Evolutionary conservation across 1,140 invertebrate genomes (phyloP).

Genomic region (Micrasema longulum): DNA sequence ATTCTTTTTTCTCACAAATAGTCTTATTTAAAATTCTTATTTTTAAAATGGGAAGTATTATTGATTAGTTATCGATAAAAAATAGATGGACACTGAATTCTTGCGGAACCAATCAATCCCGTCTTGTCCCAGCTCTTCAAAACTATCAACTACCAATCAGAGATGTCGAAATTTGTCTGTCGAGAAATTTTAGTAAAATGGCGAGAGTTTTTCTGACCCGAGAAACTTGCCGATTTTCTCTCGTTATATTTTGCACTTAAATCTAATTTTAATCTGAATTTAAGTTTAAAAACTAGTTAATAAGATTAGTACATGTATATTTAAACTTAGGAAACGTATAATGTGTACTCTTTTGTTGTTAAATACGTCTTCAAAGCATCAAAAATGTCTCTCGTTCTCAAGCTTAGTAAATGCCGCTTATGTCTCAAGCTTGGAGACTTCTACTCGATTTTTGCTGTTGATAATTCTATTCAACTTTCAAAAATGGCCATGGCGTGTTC

Average conservation of each 20-base stretch:
- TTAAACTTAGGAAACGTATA: slow-evolving; percentile 16
- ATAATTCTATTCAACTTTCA: slow-evolving; percentile 67
- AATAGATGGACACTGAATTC: too few relatives aligned
- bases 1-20: too few relatives aligned
- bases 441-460: slow-evolving; percentile 66
- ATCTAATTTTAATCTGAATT: slow-evolving; percentile 8
- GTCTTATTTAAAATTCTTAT: too few relatives aligned
- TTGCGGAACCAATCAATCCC: too few relatives aligned
- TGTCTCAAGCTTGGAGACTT: slow-evolving; percentile 68
- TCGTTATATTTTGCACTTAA: slow-evolving; percentile 16
- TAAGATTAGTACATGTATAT: not conserved
- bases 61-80: too few relatives aligned
- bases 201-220: slow-evolving; percentile 14
- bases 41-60: too few relatives aligned
- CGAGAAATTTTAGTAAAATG: slow-evolving; percentile 24
- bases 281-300: slow-evolving; percentile 10
- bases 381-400: slow-evolving; percentile 48
- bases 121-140: not conserved
- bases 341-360: slow-evolving; percentile 32
- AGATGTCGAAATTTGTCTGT: slow-evolving; percentile 8
- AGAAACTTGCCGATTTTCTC: slow-evolving; percentile 16
- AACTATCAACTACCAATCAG: not conserved
- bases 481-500: slow-evolving; percentile 72
- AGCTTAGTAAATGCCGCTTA: slow-evolving; percentile 67
- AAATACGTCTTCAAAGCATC: slow-evolving; percentile 34